Base-by-base conservation (phyloP, 2,113 vertebrate species). In the Ranitomeya imitator region DNA sequence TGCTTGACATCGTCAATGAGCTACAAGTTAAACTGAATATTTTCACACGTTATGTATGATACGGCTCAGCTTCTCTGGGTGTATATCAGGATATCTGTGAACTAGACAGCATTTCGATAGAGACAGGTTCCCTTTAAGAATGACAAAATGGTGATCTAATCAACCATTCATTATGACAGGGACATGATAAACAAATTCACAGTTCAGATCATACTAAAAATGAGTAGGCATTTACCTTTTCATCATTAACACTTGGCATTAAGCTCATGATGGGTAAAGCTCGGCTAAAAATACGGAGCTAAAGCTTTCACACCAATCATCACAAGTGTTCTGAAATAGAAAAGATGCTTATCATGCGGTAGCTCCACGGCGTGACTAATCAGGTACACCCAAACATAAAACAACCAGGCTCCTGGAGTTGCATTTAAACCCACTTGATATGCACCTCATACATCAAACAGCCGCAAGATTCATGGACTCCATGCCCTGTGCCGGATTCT, bases 291-390 rank as follows among this genome's bases (percentile, higher is more conserved):
- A 67, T 78, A 69, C 60, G 52, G 31, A 76, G 59, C 57, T 76
- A 12, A 55, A 77, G 63, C 77, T 79, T 73, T 74, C 69, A 73
- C 69, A 52, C 69, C 26, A 19, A 45, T 45, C 80, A 83, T 84
- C 80, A 77, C 69, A 88, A 88, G 71, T 77, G 45, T 88, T 88
- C 80, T 65, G 69, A 84, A 83, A 83, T 52, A 88, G 73, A 88
- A 55, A 23, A 88, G 87, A 88, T 88, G 77, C 16, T 63, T 88
- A 83, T 83, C 80, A 55, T 65, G 16, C 80, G 37, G 89, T 85
- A 87, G 59, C 65, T 79, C 37, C 57, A 6, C 8, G 45, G 55
- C 83, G 89, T 71, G 77, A 78, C 51, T 10, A 81, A 15, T 82
- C 55, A 85, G 0, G 0, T 76, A 13, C 23, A 90, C 31, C 21